Base-by-base conservation (phyloP, 2,888 invertebrate species). In the Busseola fusca region DNA sequence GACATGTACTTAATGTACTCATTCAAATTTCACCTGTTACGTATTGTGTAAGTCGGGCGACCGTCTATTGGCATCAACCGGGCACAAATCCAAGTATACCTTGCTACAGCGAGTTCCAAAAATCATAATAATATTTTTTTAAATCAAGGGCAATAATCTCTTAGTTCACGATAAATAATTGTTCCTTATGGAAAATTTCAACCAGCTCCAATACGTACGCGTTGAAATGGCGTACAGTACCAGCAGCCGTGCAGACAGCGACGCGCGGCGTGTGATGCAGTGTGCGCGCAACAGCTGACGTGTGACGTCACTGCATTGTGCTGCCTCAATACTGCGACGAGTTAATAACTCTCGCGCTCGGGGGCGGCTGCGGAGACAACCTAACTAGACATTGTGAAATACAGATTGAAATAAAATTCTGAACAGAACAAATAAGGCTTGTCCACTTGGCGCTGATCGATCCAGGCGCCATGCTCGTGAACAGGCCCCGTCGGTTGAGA, bases 201-300 rank as follows among this genome's bases (percentile, higher is more conserved):
- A 30, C 45, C 12, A 21, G 16, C 14, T 21, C 21, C 65, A 66
- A 66, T 66, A n/a, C 10, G 10, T n/a, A 62, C 27, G 1, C 21
- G 48, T 30, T 25, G 42, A 21, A 69, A 50, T 48, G 58, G 7
- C 59, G 42, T 59, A 72, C 78, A 56, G 64, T 76, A 37, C 12
- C 27, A 56, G 3, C 1, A 10, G 27, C 9, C 30, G 10, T 16
- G n/a, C 37, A 48, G 57, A 21, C 27, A 27, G 42, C 65, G 48
- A 16, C 48, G 42, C 57, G 57, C 65, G 48, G 3, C 30, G 50
- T 67, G 52, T 62, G 21, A 14, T 64, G 66, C 64, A 48, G 37
- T 27, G 56, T 45, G 62, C 16, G 34, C 30, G 52, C 40, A 45
- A n/a, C 76, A 78, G 74, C 78, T 78, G 77, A 14, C 68, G 59